phyloP scores from a whole-genome alignment of 2,797 vertebrate species.

The Sebastes baramenuke region DNA sequence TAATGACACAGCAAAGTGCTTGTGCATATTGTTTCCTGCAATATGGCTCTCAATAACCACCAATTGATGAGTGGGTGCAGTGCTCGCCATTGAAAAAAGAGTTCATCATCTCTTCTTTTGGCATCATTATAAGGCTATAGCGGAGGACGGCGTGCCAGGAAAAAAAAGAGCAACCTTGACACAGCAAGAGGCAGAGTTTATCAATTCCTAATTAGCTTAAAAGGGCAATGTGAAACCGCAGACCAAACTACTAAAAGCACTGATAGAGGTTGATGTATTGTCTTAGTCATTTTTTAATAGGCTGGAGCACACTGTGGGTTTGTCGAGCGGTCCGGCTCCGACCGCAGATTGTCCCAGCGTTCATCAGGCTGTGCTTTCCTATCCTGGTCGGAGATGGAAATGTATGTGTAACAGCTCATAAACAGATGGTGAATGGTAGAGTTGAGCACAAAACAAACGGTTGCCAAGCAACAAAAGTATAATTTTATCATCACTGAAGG shows the following conservation, averaged over 20 bases:
- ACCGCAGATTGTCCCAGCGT: slow-evolving; percentile 38
- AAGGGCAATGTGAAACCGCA: slow-evolving; percentile 71
- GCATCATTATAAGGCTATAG: slow-evolving; percentile 5
- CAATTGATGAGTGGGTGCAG: slow-evolving; percentile 15
- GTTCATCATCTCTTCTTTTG: slow-evolving; percentile 16
- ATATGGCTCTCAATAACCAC: slow-evolving; percentile 11
- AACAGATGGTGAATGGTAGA: slow-evolving; percentile 57
- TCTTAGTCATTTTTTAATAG: slow-evolving; percentile 44
- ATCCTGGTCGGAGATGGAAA: slow-evolving; percentile 32
- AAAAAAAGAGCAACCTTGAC: slow-evolving; percentile 54
- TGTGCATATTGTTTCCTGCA: slow-evolving; percentile 16
- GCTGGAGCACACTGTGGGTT: slow-evolving; percentile 42
- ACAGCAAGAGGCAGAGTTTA: slow-evolving; percentile 57
- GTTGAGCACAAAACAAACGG: slow-evolving; percentile 68
- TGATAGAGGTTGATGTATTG: slow-evolving; percentile 42
- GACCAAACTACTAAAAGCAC: slow-evolving; percentile 57
- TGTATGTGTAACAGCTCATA: slow-evolving; percentile 54
- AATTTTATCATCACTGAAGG: slow-evolving; percentile 61
- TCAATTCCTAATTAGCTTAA: slow-evolving; percentile 78
- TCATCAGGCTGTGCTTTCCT: slow-evolving; percentile 36
- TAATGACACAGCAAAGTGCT: slow-evolving; percentile 26
- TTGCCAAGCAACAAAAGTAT: slow-evolving; percentile 74
- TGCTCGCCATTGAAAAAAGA: not conserved
- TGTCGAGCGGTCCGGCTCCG: slow-evolving; percentile 33
- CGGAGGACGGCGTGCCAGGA: slow-evolving; percentile 20